Evolutionary conservation across 2,888 invertebrate species (phyloP).

Genomic region (Eristalis pertinax): DNA sequence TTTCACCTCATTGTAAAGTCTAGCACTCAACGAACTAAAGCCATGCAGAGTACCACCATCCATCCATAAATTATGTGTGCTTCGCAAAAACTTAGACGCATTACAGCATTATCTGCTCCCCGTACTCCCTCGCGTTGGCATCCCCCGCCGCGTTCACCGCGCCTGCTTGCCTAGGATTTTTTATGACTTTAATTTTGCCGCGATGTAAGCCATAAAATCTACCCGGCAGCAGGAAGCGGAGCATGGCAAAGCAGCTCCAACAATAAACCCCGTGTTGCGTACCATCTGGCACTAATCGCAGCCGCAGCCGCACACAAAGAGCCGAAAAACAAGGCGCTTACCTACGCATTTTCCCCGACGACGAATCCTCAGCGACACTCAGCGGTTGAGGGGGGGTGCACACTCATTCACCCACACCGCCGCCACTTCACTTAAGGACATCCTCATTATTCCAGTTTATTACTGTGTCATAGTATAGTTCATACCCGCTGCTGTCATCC

Average conservation of each 20-base stretch:
- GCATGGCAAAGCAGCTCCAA: conserved; percentile 30
- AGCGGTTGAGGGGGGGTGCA: background rate
- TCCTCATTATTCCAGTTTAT: conserved; percentile 70
- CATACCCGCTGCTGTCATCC: conserved; percentile 44
- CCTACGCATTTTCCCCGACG: conserved; percentile 58
- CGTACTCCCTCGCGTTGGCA: background rate
- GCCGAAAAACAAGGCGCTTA: conserved; percentile 46
- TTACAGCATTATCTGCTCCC: conserved; percentile 50
- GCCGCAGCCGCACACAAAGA: conserved; percentile 62
- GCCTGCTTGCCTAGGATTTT: conserved; percentile 42
- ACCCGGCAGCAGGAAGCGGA: conserved; percentile 8
- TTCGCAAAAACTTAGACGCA: conserved; percentile 54
- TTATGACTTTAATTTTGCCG: conserved; percentile 71
- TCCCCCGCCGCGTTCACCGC: background rate
- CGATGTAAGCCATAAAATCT: conserved; percentile 62
- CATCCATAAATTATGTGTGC: conserved; percentile 39
- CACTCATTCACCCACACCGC: conserved; percentile 26
- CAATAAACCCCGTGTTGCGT: conserved; percentile 59
- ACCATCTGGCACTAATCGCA: conserved; percentile 72
- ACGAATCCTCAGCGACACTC: conserved; percentile 46
- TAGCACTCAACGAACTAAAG: conserved; percentile 24
- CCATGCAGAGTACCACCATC: background rate
- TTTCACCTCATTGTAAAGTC: conserved; percentile 27
- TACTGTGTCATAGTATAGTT: conserved; percentile 71
- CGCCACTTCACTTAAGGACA: conserved; percentile 63